Conservation (phyloP, 2,797 vertebrate genomes). For the Cryptoblepharus egeriae region DNA sequence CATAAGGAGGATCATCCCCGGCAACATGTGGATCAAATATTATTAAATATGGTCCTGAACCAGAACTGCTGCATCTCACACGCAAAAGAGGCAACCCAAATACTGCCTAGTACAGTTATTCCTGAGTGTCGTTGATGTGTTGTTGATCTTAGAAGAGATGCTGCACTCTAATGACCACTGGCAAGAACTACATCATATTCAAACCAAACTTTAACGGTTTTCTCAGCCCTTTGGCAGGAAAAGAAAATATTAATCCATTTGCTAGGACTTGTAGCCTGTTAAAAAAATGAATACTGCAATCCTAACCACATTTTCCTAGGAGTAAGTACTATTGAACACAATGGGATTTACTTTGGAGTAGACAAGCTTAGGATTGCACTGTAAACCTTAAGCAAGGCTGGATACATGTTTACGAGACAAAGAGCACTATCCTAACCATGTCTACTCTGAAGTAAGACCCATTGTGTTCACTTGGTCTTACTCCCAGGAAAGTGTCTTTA, state of each 20-base stretch:
- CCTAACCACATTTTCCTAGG: no score
- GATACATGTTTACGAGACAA: no score
- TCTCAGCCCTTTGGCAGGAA: neutral
- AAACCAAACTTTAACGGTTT: neutral
- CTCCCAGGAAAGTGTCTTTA: no score
- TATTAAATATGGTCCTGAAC: neutral
- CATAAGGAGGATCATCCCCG: no score
- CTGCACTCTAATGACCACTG: neutral
- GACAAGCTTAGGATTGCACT: no score
- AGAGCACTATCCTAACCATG: no score
- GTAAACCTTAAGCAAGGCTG: no score
- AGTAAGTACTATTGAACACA: no score
- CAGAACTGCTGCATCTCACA: neutral
- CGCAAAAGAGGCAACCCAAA: neutral
- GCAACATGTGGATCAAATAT: neutral
- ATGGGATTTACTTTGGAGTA: no score
- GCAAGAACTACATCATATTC: neutral
- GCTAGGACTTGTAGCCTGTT: neutral
- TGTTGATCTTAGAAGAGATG: neutral
- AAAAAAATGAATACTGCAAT: neutral
- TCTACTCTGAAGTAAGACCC: no score
- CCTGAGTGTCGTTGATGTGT: no score
- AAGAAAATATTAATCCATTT: neutral
- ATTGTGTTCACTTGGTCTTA: no score
- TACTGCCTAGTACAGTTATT: neutral